phyloP scores from a whole-genome alignment of 2,113 vertebrate genomes.

The Gobius niger region DNA sequence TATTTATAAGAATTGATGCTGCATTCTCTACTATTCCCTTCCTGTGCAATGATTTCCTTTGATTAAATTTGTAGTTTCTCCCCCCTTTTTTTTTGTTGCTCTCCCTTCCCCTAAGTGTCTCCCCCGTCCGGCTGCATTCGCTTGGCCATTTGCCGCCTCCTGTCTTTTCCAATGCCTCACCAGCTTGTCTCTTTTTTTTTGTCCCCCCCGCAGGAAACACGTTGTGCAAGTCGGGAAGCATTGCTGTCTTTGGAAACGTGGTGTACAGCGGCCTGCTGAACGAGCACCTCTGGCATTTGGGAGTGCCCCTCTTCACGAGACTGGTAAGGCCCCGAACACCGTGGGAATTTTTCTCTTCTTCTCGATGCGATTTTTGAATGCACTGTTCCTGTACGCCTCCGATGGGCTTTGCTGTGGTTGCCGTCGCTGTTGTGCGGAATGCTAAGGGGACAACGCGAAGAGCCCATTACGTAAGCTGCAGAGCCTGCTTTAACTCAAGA shows the following conservation, averaged over 20 bases:
- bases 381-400: background rate
- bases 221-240: slow-evolving; percentile 75
- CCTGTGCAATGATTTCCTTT: slow-evolving; percentile 55
- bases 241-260: slow-evolving; percentile 77
- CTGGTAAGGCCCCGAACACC: slow-evolving; percentile 64
- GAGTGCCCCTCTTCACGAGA: slow-evolving; percentile 77
- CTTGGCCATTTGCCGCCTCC: slow-evolving; percentile 22
- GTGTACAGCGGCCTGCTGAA: slow-evolving; percentile 72
- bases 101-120: background rate
- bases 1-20: slow-evolving; percentile 61
- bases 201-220: slow-evolving; percentile 64
- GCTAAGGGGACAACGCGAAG: too few species aligned
- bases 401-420: background rate
- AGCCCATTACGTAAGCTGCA: too few species aligned
- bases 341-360: background rate
- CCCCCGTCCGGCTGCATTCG: background rate
- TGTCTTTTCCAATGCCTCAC: slow-evolving; percentile 46
- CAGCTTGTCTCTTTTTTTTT: slow-evolving; percentile 38
- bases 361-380: background rate
- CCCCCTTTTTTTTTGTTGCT: background rate
- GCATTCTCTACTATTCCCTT: slow-evolving; percentile 56
- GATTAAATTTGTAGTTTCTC: slow-evolving; percentile 43
- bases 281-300: slow-evolving; percentile 75
- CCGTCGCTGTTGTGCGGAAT: too few species aligned
- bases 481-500: too few species aligned